A percentile compares a stretch with the other conserved stretches of the same genome.
phyloP scores from a whole-genome alignment of 2,113 vertebrate species.

The Pagrus major region DNA sequence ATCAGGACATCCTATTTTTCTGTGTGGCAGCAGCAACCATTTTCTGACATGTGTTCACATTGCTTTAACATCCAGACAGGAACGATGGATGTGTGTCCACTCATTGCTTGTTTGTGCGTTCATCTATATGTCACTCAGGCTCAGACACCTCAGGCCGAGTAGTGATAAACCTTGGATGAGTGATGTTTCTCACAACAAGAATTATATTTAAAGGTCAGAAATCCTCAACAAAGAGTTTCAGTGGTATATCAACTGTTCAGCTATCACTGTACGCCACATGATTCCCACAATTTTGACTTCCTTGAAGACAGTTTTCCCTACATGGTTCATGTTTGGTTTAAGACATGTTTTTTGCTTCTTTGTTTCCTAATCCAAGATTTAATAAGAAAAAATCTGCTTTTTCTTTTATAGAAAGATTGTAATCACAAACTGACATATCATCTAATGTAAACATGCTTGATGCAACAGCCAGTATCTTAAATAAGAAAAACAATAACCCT shows the following conservation, averaged over 20 bases:
- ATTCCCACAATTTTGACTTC: conserved; percentile 18
- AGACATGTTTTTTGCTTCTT: conserved; percentile 36
- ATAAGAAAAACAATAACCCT: conserved; percentile 20
- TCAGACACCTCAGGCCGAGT: background rate
- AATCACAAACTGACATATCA: conserved; percentile 27
- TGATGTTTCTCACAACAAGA: background rate
- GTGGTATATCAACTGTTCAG: background rate
- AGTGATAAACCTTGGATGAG: background rate
- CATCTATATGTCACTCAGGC: background rate
- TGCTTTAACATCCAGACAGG: background rate
- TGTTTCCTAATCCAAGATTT: conserved; percentile 15
- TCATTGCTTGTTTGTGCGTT: background rate
- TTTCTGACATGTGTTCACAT: background rate
- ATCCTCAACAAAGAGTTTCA: background rate
- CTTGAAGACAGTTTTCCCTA: conserved; percentile 6
- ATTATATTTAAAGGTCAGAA: conserved; percentile 14
- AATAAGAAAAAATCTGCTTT: background rate
- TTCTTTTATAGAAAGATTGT: background rate
- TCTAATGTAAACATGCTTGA: conserved; percentile 45
- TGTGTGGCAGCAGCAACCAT: background rate
- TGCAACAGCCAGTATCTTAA: conserved; percentile 27
- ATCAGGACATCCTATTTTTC: background rate
- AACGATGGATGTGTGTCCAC: background rate
- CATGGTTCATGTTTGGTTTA: background rate
- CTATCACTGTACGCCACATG: background rate